phyloP scores from a whole-genome alignment of 1,140 invertebrate species.

The Holcopasites calliopsidis region DNA sequence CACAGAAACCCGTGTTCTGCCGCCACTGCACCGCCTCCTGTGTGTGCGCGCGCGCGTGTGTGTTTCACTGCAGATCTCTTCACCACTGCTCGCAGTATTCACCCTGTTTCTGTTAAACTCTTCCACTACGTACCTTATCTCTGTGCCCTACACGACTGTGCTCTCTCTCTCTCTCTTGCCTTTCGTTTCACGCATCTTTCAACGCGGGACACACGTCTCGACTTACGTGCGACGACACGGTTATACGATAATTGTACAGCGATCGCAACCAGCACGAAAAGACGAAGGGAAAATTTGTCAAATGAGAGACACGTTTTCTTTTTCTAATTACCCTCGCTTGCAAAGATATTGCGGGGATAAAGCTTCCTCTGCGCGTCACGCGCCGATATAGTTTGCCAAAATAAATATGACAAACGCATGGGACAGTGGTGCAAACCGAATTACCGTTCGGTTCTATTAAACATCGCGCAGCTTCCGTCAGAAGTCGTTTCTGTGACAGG shows the following conservation, averaged over 20 bases:
- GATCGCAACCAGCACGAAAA: not conserved
- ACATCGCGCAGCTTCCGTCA: not conserved
- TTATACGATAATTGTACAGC: slow-evolving; percentile 29
- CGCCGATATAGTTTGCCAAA: not conserved
- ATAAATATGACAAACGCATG: not conserved
- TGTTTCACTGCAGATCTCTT: slow-evolving; percentile 68
- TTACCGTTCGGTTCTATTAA: not conserved
- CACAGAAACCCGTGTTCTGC: slow-evolving; percentile 69
- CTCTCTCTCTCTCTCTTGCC: slow-evolving; percentile 63
- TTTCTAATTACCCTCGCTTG: not conserved
- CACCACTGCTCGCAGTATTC: slow-evolving; percentile 63
- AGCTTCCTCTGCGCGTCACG: not conserved
- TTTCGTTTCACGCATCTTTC: slow-evolving; percentile 52
- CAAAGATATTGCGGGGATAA: not conserved
- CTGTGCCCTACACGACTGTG: slow-evolving; percentile 38
- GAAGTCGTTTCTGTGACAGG: not conserved
- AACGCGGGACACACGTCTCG: slow-evolving; percentile 49
- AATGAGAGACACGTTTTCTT: not conserved
- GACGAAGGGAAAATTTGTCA: not conserved
- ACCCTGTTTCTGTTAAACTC: slow-evolving; percentile 52
- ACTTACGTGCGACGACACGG: slow-evolving; percentile 31
- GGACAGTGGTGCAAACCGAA: not conserved
- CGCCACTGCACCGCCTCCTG: slow-evolving; percentile 69
- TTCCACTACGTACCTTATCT: not conserved
- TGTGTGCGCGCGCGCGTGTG: too few relatives aligned